Evolutionary conservation across 2,888 invertebrate species (phyloP), one percentile per base, ranked within the genome.

Genomic region (Tenthredo notha): DNA sequence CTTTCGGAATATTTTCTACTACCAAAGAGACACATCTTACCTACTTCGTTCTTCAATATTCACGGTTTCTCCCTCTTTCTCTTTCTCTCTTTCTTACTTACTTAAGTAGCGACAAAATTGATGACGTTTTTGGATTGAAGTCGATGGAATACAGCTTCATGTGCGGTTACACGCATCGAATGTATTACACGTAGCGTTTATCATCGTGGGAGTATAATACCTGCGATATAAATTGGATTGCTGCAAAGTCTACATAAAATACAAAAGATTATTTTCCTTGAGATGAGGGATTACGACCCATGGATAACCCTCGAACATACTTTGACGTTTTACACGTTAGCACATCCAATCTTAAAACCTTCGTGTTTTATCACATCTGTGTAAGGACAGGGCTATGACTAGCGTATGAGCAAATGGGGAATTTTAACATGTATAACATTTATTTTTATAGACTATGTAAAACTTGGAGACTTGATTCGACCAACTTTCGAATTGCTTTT

Each of bases 291-390:
- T 10, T 54, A 77, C 77, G 50, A 77, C 29, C 54, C 33, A 10
- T 5, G 50, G 54, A 80, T 61, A 80, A 58, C 29, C 40, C 37
- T 61, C 33, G 72, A 43, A 58, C 58, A 61, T 80, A 58, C 58
- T 80, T 80, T 40, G 80, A 80, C 58, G 58, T 80, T 80, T n/a
- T 61, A 25, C 40, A 61, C 58, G 21, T 80, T 80, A 43, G 10
- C 40, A 80, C 61, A 80, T 80, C 80, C 61, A 80, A 80, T 80
- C 80, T 80, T 58, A 21, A 37, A 80, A 80, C 80, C 80, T 40
- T 33, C 77, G 50, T 54, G 50, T 77, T 77, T 77, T 77, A 77
- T 77, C 25, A 77, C 77, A 29, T 33, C 54, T 77, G 47, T 54
- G 7, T 33, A 67, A 67, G 33, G 33, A 67, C 67, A 67, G 6